phyloP scores from a whole-genome alignment of 2,888 invertebrate species.

The Rhingia campestris region DNA sequence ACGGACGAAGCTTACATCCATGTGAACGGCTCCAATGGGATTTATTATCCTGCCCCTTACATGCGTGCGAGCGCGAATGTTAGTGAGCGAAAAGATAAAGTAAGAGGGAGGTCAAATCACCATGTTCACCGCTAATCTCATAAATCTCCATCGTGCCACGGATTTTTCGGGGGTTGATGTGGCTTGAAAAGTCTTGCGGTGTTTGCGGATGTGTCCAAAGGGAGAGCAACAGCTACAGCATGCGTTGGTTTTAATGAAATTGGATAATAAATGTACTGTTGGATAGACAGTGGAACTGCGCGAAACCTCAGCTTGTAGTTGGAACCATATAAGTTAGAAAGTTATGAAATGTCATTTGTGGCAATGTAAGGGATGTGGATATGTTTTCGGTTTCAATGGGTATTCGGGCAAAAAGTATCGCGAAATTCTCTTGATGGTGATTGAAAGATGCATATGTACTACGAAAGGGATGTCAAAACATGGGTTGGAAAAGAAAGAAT shows the following conservation, averaged over 20 bases:
- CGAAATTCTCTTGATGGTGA: too few species aligned
- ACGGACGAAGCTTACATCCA: conserved; percentile 64
- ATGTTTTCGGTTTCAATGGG: too few species aligned
- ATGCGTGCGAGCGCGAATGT: conserved; percentile 39
- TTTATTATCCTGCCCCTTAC: conserved; percentile 64
- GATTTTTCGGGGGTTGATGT: conserved; percentile 63
- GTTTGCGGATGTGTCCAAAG: conserved; percentile 44
- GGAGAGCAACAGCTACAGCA: conserved; percentile 35
- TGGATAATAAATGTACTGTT: conserved; percentile 45
- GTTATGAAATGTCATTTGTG: conserved; percentile 59
- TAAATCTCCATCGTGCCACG: conserved; percentile 65
- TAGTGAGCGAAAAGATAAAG: conserved; percentile 43
- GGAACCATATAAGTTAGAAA: conserved; percentile 39
- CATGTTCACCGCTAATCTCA: conserved; percentile 68
- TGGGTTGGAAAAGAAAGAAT: too few species aligned
- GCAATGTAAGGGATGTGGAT: conserved; percentile 44
- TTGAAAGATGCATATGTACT: too few species aligned
- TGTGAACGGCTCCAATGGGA: conserved; percentile 57
- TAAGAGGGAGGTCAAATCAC: conserved; percentile 65
- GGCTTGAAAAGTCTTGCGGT: conserved; percentile 62
- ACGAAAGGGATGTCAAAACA: too few species aligned
- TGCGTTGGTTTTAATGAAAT: conserved; percentile 30
- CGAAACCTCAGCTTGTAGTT: conserved; percentile 13
- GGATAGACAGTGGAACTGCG: conserved; percentile 12
- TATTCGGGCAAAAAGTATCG: too few species aligned